phyloP scores from a whole-genome alignment of 2,888 invertebrate species.

The Metellina segmentata region DNA sequence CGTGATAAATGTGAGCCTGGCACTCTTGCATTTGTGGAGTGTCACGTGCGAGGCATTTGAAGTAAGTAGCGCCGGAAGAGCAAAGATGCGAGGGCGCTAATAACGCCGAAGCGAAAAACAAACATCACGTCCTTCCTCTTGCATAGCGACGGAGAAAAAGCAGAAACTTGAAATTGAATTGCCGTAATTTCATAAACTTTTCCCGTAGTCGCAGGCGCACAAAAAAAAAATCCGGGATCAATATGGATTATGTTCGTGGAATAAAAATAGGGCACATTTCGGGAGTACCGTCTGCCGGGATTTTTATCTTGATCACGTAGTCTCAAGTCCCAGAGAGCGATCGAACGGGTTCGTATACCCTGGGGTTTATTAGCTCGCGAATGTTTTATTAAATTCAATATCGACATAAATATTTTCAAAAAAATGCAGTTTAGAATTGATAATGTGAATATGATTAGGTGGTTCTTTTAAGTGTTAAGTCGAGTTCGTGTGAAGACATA shows the following conservation, averaged over 20 bases:
- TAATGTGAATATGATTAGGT: too few species aligned
- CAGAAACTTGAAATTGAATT: background rate
- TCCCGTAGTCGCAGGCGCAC: background rate
- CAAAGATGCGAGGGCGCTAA: background rate
- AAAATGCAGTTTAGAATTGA: too few species aligned
- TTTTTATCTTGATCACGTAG: background rate
- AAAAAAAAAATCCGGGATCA: background rate
- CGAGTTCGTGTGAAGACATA: too few species aligned
- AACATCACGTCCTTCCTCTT: background rate
- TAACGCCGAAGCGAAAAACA: background rate
- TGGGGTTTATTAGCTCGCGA: too few species aligned
- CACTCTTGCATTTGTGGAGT: background rate
- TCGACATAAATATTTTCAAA: too few species aligned
- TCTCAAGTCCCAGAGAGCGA: background rate
- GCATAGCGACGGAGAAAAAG: background rate
- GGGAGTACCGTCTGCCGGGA: background rate
- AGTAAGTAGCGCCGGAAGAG: background rate
- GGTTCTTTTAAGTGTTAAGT: too few species aligned
- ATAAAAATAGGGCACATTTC: background rate
- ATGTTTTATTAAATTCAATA: too few species aligned
- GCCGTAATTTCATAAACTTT: slow-evolving; percentile 1
- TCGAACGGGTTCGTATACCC: too few species aligned
- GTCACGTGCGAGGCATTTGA: background rate
- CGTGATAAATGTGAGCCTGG: background rate
- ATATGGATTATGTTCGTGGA: background rate